A percentile compares a stretch with the other conserved stretches of the same genome.
Conservation (phyloP, 2,113 vertebrate species). For the Coregonus clupeaformis region DNA sequence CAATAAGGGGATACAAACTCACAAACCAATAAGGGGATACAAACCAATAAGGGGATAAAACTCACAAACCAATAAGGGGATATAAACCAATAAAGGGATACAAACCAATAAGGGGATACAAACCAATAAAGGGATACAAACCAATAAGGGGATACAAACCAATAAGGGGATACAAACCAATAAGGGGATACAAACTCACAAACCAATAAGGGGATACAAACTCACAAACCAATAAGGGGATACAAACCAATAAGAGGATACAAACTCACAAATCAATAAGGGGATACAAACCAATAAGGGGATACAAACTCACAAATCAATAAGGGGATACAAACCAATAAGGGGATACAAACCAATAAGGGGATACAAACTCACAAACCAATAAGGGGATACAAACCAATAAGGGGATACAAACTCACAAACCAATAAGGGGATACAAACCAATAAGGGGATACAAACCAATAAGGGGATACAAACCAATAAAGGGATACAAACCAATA, state of each 20-base stretch:
- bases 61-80: not conserved
- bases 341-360: not conserved
- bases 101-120: not conserved
- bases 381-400: not conserved
- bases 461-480: not conserved
- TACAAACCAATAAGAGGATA: not conserved
- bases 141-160: not conserved
- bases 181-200: not conserved
- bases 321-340: not conserved
- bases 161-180: too few relatives aligned
- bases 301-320: not conserved
- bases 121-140: too few relatives aligned
- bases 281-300: not conserved
- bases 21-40: not conserved
- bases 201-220: not conserved
- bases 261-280: too few relatives aligned
- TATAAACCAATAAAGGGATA: too few relatives aligned
- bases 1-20: not conserved
- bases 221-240: not conserved
- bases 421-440: not conserved
- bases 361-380: not conserved
- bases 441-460: too few relatives aligned
- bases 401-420: not conserved
- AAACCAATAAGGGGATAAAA: not conserved
- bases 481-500: too few relatives aligned